A percentile compares a stretch with the other conserved stretches of the same genome.
These are phyloP conservation scores for Drosophila acutilabella DNA, from an alignment of 2,888 invertebrate species.

Conservation along the genomic window DNA sequence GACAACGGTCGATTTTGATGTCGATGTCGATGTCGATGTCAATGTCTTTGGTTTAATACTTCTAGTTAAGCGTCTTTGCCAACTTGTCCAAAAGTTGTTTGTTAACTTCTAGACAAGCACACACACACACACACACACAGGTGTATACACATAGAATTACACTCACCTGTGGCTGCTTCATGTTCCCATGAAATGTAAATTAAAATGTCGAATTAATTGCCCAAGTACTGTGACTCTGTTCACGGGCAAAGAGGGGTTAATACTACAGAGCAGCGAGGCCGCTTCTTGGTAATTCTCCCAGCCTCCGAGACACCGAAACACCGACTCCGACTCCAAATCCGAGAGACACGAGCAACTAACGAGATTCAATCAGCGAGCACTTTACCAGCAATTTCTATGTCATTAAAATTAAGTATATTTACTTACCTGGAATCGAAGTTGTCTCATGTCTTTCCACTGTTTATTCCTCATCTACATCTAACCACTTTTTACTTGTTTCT, in stretches of 20 bases:
- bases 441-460: constrained; percentile 45
- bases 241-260: not conserved
- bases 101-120: constrained; percentile 44
- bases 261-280: constrained; percentile 27
- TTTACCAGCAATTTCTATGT: constrained; percentile 72
- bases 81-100: constrained; percentile 54
- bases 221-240: constrained; percentile 27
- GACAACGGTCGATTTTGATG: not conserved
- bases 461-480: constrained; percentile 19
- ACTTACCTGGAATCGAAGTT: constrained; percentile 67
- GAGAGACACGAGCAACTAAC: constrained; percentile 56
- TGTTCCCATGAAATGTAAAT: constrained; percentile 76
- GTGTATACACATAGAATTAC: constrained; percentile 28
- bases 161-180: constrained; percentile 56
- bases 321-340: too few species aligned
- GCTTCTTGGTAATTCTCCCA: constrained; percentile 67
- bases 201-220: constrained; percentile 77
- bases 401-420: constrained; percentile 75
- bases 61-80: constrained; percentile 21
- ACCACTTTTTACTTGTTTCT: constrained; percentile 10
- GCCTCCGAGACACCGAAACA: constrained; percentile 25
- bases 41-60: constrained; percentile 11
- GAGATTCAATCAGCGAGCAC: constrained; percentile 75
- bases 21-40: constrained; percentile 2
- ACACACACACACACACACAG: not conserved